Conservation (phyloP, 1,140 invertebrate genomes). For the Physella acuta region DNA sequence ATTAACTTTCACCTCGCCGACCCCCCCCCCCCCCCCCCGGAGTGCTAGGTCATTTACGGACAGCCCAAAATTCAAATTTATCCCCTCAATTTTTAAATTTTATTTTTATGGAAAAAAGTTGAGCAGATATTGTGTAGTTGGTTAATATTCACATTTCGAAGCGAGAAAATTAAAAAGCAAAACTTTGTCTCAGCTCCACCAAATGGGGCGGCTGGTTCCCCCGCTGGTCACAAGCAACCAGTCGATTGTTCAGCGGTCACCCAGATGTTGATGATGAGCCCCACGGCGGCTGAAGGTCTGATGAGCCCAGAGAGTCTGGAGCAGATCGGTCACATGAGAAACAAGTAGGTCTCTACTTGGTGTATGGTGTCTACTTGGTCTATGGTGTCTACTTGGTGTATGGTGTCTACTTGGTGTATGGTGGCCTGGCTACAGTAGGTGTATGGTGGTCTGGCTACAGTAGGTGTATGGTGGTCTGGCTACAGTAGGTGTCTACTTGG, state of each 20-base stretch:
- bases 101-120: too few relatives aligned
- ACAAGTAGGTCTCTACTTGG: background rate
- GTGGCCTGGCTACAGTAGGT: background rate
- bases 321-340: constrained; percentile 2
- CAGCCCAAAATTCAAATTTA: too few relatives aligned
- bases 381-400: background rate
- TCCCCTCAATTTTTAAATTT: too few relatives aligned
- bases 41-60: too few relatives aligned
- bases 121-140: too few relatives aligned
- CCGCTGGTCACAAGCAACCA: background rate
- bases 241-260: background rate
- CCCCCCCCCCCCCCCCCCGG: too few relatives aligned
- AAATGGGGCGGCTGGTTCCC: background rate
- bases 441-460: background rate
- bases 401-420: background rate
- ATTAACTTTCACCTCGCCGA: too few relatives aligned
- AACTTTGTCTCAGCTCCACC: constrained; percentile 4
- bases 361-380: background rate
- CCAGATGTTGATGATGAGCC: constrained; percentile 13
- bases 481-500: background rate
- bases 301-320: background rate
- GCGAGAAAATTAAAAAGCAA: too few relatives aligned
- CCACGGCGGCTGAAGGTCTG: background rate
- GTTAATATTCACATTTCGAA: too few relatives aligned
- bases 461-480: background rate